Percentiles rank a stretch among this genome's conserved stretches.
Evolutionary conservation across 1,140 invertebrate genomes (phyloP).

Genomic region (Heliconius hermathena): DNA sequence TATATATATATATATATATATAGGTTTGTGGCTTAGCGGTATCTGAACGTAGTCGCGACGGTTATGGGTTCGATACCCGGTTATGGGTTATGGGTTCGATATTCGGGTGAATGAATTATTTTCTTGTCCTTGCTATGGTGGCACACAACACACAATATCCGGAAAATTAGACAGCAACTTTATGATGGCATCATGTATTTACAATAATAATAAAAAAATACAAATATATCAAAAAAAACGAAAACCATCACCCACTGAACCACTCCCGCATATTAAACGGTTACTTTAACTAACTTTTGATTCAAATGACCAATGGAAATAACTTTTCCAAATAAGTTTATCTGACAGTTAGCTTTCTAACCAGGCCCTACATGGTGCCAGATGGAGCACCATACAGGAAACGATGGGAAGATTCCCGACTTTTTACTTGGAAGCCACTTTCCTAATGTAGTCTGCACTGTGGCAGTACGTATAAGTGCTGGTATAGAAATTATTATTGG

Average conservation of each 20-base stretch:
- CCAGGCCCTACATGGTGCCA: constrained; percentile 10
- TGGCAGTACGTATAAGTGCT: background rate
- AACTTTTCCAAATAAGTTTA: background rate
- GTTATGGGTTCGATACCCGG: too few relatives aligned
- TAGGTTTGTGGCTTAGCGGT: accelerated
- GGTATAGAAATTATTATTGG: background rate
- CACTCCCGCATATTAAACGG: background rate
- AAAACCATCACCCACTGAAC: background rate
- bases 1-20: too few relatives aligned
- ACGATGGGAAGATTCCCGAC: constrained; percentile 27
- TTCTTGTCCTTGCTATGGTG: too few relatives aligned
- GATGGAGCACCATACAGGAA: constrained; percentile 25
- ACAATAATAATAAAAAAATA: too few relatives aligned
- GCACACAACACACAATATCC: too few relatives aligned
- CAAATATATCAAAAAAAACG: too few relatives aligned
- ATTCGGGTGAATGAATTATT: too few relatives aligned
- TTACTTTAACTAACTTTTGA: background rate
- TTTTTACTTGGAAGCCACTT: constrained; percentile 19
- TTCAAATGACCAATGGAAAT: background rate
- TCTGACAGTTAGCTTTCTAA: constrained; percentile 25
- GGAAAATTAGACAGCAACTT: too few relatives aligned
- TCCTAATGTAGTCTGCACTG: background rate
- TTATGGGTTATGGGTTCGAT: too few relatives aligned
- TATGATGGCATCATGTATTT: too few relatives aligned
- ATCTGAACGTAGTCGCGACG: too few relatives aligned